Conservation (phyloP, 2,113 vertebrate genomes). For the Conger conger region DNA sequence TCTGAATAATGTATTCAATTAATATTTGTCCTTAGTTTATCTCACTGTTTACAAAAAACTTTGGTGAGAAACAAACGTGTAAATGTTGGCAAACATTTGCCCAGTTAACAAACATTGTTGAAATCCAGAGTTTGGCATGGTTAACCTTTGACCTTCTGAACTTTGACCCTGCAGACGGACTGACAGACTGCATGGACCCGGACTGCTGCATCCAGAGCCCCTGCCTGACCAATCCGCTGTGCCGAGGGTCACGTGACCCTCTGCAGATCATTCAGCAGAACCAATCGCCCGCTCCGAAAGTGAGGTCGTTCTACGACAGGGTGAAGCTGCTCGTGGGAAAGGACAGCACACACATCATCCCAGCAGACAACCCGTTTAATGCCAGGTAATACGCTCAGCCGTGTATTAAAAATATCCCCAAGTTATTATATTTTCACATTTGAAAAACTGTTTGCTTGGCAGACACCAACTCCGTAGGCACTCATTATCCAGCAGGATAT, state of each 20-base stretch:
- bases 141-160: neutral
- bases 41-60: neutral
- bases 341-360: slow-evolving; percentile 86
- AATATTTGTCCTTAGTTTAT: too few species aligned
- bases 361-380: slow-evolving; percentile 84
- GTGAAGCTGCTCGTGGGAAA: slow-evolving; percentile 85
- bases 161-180: slow-evolving; percentile 71
- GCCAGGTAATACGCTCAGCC: slow-evolving; percentile 66
- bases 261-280: slow-evolving; percentile 84
- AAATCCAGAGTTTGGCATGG: too few species aligned
- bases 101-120: too few species aligned
- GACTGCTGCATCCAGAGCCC: slow-evolving; percentile 84
- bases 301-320: slow-evolving; percentile 83
- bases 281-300: slow-evolving; percentile 66
- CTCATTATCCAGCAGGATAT: neutral
- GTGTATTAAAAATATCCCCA: neutral
- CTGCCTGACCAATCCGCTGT: slow-evolving; percentile 81
- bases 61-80: neutral
- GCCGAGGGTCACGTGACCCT: slow-evolving; percentile 83
- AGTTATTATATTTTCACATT: neutral
- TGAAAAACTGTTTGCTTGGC: neutral
- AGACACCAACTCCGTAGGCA: neutral
- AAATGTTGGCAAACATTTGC: too few species aligned
- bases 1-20: too few species aligned
- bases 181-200: slow-evolving; percentile 86